These are phyloP conservation scores for Opisthocomus hoazin DNA, from an alignment of 2,113 vertebrate species.

Conservation along the genomic window DNA sequence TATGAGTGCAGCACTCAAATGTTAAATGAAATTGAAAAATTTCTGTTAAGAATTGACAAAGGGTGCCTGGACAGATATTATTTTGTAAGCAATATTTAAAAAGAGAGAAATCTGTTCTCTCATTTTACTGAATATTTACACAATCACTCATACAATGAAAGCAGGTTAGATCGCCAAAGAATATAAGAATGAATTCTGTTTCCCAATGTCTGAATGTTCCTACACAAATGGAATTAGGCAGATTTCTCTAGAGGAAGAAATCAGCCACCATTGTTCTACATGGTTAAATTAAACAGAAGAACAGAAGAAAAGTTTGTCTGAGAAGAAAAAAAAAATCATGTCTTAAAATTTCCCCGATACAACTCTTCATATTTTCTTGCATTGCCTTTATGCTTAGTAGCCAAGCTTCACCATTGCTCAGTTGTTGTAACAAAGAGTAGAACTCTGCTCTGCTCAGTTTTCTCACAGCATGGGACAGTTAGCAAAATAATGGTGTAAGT, in stretches of 20 bases:
- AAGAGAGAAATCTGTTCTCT: neutral
- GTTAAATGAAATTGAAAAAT: neutral
- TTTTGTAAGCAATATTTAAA: neutral
- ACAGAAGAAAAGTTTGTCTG: neutral
- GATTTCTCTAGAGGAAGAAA: slow-evolving; percentile 14
- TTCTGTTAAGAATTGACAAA: neutral
- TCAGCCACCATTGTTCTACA: neutral
- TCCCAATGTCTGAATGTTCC: neutral
- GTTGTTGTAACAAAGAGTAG: neutral
- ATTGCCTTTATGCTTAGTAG: neutral
- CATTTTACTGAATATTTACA: neutral
- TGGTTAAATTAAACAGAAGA: slow-evolving; percentile 36
- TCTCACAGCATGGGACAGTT: neutral
- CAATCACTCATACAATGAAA: neutral
- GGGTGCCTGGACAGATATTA: neutral
- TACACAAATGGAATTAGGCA: neutral
- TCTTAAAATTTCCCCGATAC: neutral
- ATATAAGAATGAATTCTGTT: neutral
- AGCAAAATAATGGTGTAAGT: slow-evolving; percentile 23
- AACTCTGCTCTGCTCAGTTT: neutral
- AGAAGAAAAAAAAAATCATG: neutral
- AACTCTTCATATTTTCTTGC: neutral
- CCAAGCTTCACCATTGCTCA: neutral
- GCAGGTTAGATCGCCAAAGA: neutral
- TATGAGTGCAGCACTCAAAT: neutral